A percentile compares a stretch with the other conserved stretches of the same genome.
phyloP scores from a whole-genome alignment of 2,113 vertebrate genomes.

The Phaethornis superciliosus region DNA sequence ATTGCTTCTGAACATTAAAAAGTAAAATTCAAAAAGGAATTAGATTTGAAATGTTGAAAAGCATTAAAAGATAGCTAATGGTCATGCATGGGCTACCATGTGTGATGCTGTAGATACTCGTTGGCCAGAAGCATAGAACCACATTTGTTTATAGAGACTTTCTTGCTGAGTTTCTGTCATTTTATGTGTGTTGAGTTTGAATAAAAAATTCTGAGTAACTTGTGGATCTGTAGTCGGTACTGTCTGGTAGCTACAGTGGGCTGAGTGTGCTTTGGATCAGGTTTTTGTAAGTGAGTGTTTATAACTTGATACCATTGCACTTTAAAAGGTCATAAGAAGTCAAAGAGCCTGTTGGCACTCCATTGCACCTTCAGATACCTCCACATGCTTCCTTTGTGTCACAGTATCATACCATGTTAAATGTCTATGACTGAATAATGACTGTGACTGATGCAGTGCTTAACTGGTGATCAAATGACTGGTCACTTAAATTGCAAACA shows the following conservation, averaged over 20 bases:
- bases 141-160: not conserved
- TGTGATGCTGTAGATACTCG: not conserved
- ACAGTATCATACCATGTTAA: not conserved
- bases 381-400: not conserved
- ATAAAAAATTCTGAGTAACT: not conserved
- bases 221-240: not conserved
- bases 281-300: not conserved
- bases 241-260: not conserved
- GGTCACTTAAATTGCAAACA: not conserved
- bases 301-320: not conserved
- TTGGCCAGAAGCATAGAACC: not conserved
- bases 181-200: rapidly evolving
- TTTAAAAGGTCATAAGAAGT: not conserved
- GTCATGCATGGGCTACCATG: not conserved
- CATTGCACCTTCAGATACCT: not conserved
- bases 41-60: not conserved
- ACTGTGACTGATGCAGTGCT: not conserved
- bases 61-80: not conserved
- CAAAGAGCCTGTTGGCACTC: not conserved
- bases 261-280: not conserved
- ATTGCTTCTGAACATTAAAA: not conserved
- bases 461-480: not conserved
- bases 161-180: not conserved
- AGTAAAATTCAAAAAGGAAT: not conserved
- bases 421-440: not conserved